Evolutionary conservation across 2,888 invertebrate species (phyloP).

Genomic region (Dolichomitus sp.): DNA sequence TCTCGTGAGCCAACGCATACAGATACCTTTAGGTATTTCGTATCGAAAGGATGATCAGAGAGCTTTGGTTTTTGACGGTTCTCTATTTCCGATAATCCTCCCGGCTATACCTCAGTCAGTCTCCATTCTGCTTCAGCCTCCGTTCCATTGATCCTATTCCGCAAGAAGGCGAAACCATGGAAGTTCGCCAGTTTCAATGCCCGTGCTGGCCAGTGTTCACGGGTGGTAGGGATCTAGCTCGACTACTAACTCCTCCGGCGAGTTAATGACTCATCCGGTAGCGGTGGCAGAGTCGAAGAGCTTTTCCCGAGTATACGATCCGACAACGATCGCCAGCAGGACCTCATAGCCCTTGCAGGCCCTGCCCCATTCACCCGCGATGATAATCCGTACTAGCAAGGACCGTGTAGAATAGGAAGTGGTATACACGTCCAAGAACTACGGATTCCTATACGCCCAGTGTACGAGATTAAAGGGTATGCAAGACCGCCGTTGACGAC

Average conservation of each 20-base stretch:
- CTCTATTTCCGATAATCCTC: constrained; percentile 59
- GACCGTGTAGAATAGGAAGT: not conserved
- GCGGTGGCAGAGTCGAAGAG: constrained; percentile 31
- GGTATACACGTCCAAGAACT: constrained; percentile 29
- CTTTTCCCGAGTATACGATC: constrained; percentile 31
- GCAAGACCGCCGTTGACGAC: constrained; percentile 27
- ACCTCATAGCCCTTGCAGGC: constrained; percentile 7
- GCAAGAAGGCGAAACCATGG: constrained; percentile 50
- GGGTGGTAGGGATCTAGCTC: constrained; percentile 7
- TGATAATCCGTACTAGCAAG: constrained; percentile 35
- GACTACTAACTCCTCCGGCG: constrained; percentile 40
- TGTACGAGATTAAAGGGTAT: constrained; percentile 43
- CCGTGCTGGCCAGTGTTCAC: not conserved
- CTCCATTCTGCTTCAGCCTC: constrained; percentile 19
- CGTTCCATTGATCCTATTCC: constrained; percentile 49
- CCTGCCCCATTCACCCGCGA: constrained; percentile 9
- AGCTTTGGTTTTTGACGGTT: constrained; percentile 26
- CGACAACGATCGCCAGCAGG: constrained; percentile 26
- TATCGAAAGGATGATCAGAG: constrained; percentile 42
- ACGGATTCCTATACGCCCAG: constrained; percentile 39
- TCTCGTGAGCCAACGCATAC: not conserved
- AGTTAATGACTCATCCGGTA: constrained; percentile 51
- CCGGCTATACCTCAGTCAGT: constrained; percentile 23
- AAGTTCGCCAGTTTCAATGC: constrained; percentile 39
- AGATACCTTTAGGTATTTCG: not conserved